Conservation (phyloP, 2,888 invertebrate species). For the Brachycybe producta region DNA sequence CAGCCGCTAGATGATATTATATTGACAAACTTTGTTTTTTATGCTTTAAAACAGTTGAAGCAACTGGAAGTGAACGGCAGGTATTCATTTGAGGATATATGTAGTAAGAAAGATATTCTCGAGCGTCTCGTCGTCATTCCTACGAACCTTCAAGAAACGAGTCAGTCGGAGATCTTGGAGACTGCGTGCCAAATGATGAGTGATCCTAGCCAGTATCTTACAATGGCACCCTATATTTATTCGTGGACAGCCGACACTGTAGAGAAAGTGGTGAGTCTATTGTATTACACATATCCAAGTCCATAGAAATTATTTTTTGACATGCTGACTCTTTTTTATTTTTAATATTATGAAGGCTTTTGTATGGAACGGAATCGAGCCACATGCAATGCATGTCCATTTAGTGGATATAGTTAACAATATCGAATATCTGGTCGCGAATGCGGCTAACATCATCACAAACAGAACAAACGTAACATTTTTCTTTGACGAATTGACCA, state of each 20-base stretch:
- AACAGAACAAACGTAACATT: neutral
- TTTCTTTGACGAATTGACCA: slow-evolving; percentile 5
- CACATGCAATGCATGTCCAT: slow-evolving; percentile 1
- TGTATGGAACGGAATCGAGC: slow-evolving; percentile 5
- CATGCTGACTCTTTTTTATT: neutral
- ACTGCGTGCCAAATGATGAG: slow-evolving; percentile 9
- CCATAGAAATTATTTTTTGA: neutral
- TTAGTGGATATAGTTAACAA: slow-evolving; percentile 13
- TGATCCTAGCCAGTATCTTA: slow-evolving; percentile 11
- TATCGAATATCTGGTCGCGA: slow-evolving; percentile 1
- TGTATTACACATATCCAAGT: neutral
- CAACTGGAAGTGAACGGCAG: neutral
- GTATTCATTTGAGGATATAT: neutral
- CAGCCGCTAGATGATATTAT: neutral
- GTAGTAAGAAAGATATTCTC: neutral
- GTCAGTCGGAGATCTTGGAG: slow-evolving; percentile 5
- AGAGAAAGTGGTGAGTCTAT: slow-evolving; percentile 14
- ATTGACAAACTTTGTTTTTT: neutral
- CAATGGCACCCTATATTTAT: slow-evolving; percentile 11
- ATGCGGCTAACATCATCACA: neutral
- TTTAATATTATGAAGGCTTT: slow-evolving; percentile 3
- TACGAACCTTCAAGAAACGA: neutral
- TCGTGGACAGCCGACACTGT: slow-evolving; percentile 5
- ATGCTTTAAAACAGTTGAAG: neutral
- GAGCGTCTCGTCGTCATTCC: slow-evolving; percentile 3